Evolutionary conservation across 2,797 vertebrate species (phyloP).

Genomic region (Petrocephalus schoutedeni): DNA sequence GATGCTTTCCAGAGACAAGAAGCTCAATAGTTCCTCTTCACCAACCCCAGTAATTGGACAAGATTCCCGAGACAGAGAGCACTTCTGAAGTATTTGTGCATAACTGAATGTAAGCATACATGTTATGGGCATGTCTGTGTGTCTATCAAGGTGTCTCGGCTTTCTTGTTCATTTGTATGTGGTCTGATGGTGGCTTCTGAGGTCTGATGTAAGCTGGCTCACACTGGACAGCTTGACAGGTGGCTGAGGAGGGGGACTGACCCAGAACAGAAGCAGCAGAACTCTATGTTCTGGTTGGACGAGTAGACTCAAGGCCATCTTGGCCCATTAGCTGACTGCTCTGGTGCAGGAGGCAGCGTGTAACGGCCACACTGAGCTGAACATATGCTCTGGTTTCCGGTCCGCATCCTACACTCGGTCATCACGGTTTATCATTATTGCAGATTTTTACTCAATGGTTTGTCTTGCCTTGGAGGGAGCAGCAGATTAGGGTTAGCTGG

Average conservation of each 20-base stretch:
- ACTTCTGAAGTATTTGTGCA: background rate
- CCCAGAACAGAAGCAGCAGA: background rate
- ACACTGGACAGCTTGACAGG: constrained; percentile 12
- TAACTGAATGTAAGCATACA: background rate
- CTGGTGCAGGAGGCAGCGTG: background rate
- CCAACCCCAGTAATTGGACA: background rate
- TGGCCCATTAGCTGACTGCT: background rate
- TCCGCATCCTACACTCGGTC: background rate
- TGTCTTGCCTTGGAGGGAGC: background rate
- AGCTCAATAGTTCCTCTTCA: background rate
- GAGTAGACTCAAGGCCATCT: background rate
- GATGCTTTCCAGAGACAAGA: background rate
- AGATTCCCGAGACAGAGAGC: background rate
- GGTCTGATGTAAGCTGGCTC: background rate
- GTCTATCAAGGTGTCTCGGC: background rate
- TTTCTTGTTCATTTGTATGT: constrained; percentile 8
- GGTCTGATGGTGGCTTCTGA: background rate
- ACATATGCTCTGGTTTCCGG: background rate
- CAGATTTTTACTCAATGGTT: background rate
- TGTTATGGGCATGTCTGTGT: background rate
- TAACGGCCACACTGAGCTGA: background rate
- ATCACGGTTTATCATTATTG: background rate
- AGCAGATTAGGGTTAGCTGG: background rate
- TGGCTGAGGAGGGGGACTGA: background rate
- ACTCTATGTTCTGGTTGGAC: background rate